Conservation (phyloP, 1,140 invertebrate genomes). For the Triops longicaudatus region DNA sequence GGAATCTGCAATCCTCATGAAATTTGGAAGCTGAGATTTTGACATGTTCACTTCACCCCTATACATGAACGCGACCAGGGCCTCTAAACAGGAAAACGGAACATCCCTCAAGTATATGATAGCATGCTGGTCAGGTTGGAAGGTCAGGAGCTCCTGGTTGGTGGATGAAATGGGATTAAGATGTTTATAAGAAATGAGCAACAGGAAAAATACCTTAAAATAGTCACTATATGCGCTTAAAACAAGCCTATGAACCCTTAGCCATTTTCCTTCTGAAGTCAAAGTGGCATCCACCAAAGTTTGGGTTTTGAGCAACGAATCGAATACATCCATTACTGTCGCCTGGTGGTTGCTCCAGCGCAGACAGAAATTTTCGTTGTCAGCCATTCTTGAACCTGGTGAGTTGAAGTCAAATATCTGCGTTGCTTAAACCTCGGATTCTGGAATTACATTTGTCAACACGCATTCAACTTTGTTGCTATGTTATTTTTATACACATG, state of each 20-base stretch:
- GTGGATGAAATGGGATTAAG: neutral
- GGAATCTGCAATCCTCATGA: slow-evolving; percentile 72
- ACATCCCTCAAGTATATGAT: slow-evolving; percentile 62
- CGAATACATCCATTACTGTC: slow-evolving; percentile 82
- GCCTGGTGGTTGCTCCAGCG: slow-evolving; percentile 91
- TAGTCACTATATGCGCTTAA: slow-evolving; percentile 88
- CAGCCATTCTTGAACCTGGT: too few relatives aligned
- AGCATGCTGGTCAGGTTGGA: slow-evolving; percentile 37
- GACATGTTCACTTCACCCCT: slow-evolving; percentile 61
- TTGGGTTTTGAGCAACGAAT: slow-evolving; percentile 78
- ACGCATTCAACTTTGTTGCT: too few relatives aligned
- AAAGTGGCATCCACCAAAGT: slow-evolving; percentile 86
- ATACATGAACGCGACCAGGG: slow-evolving; percentile 50
- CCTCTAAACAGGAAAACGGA: slow-evolving; percentile 57
- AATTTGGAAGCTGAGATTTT: slow-evolving; percentile 64
- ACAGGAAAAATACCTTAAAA: slow-evolving; percentile 61
- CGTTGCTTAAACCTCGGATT: too few relatives aligned
- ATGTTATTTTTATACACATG: too few relatives aligned
- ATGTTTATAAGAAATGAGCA: neutral
- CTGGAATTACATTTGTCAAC: too few relatives aligned
- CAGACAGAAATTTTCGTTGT: slow-evolving; percentile 87
- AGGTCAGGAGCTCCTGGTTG: slow-evolving; percentile 33
- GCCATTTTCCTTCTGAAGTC: slow-evolving; percentile 78
- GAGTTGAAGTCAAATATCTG: too few relatives aligned
- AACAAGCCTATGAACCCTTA: slow-evolving; percentile 89